Evolutionary conservation across 1,140 invertebrate genomes (phyloP), one percentile per base, ranked within the genome.

Genomic region (Tetramorium alpestre): DNA sequence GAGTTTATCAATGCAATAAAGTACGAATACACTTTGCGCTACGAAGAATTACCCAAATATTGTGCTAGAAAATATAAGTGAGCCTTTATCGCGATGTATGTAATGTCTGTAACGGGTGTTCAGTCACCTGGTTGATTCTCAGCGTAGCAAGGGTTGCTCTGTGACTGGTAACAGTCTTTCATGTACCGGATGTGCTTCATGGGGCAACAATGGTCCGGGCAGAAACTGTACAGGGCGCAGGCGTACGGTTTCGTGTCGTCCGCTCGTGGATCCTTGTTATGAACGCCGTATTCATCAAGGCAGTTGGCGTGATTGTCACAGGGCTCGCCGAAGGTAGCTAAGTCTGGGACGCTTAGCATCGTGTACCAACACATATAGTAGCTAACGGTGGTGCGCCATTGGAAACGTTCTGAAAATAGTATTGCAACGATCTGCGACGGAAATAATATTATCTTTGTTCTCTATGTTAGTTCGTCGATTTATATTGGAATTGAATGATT

Each of bases 331-430:
- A 97, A 94, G 90, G 94, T 94, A 16, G 94, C 93, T 58, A 97
- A 91, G 41, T 95, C 92, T n/a, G 95, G 93, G 28, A 93, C 93
- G 75, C 95, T 95, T 25, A 95, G 93, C 96, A 97, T 96, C 58
- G 96, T 96, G 90, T 96, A 96, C 96, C 96, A 96, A 88, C 97
- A 97, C 96, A 97, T 96, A 92, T 96, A 97, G 93, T 97, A 97
- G 88, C 96, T 96, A 1, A 96, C 96, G 3, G 96, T 96, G 0
- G 95, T 96, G 41, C 96, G 93, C 96, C 96, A 97, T 89, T 96
- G 96, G 87, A 96, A 97, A 85, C 96, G 94, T 86, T 96, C 96
- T 94, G 60, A 78, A 58, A 84, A 56, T 25, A 67, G 13, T 16
- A 67, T 69, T 58, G 33, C 25, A 28, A 49, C 0, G 1, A 78